Conservation (phyloP, 2,113 vertebrate species). For the Urocitellus parryii region DNA sequence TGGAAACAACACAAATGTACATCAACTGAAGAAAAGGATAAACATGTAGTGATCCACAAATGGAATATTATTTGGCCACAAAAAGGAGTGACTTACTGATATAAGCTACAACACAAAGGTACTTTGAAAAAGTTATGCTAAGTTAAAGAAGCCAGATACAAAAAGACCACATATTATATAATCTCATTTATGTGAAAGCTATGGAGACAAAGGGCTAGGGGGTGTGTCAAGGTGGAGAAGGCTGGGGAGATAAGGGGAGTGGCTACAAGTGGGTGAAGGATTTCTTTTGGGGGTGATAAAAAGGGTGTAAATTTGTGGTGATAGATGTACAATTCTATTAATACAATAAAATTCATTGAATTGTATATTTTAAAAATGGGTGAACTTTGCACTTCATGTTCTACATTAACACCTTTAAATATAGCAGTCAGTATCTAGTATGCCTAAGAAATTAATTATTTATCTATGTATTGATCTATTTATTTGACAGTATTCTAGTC, state of each 20-base stretch:
- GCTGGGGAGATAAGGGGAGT: neutral
- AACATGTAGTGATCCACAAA: neutral
- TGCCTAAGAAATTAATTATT: neutral
- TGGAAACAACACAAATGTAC: neutral
- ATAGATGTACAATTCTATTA: neutral
- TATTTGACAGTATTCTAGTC: neutral
- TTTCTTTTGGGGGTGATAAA: neutral
- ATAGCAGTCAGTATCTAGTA: neutral
- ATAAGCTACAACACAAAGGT: neutral
- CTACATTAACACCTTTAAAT: neutral
- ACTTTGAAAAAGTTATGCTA: neutral
- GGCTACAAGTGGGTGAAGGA: neutral
- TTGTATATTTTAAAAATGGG: neutral
- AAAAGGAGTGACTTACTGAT: neutral
- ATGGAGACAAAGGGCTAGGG: neutral
- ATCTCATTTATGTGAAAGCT: neutral
- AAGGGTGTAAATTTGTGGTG: constrained; percentile 4
- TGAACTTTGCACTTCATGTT: neutral
- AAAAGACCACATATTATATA: neutral
- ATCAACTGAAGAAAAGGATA: neutral
- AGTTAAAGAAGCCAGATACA: neutral
- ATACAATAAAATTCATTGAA: neutral
- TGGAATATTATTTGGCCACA: neutral
- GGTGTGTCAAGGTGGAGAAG: neutral
- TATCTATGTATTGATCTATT: too few species aligned